Base-by-base conservation (phyloP, 2,113 vertebrate genomes). In the Tupaia tana region DNA sequence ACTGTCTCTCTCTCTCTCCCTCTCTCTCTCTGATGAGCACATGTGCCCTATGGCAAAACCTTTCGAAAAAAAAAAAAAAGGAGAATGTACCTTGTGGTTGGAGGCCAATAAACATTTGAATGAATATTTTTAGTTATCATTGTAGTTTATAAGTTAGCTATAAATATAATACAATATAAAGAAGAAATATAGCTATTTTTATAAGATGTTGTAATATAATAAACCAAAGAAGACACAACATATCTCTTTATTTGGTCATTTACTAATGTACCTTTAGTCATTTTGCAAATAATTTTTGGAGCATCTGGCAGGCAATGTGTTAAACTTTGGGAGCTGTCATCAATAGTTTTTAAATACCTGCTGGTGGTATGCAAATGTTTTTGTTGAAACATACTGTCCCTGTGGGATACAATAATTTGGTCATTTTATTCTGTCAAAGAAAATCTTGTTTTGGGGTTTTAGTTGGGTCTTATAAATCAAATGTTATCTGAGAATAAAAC, bases 401-500 rank as follows among this genome's bases (percentile, higher is more conserved):
- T 34, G 2, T n/a, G 52, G 43, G 8, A 19, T 95, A 27, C 11
- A 27, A 27, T 43, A 19, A 31, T 56, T 11, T 20, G 18, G 4
- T 86, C 31, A 20, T 31, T 66, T 69, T 63, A 15, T 66, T 6
- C 22, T 88, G 2, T 70, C 54, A 22, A 78, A 75, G 58, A 16
- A 63, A 56, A 12, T 74, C n/a, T 22, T 25, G 6, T 22, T 84
- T 54, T n/a, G 66, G 29, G 61, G 25, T 20, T 84, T 89, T 2
- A 61, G n/a, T 6, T 58, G 19, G 2, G 14, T 70, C 20, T 75
- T 93, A 5, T 43, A 59, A 93, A 82, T 85, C n/a, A 75, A 24
- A 20, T 97, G 97, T 83, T 78, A 94, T 97, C 69, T 92, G 58
- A 74, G 34, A 91, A 88, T 0, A 79, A 84, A 94, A 94, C 97